These are phyloP conservation scores for Pristionchus japonicus DNA, from an alignment of 2,888 invertebrate genomes.

Conservation along the genomic window DNA sequence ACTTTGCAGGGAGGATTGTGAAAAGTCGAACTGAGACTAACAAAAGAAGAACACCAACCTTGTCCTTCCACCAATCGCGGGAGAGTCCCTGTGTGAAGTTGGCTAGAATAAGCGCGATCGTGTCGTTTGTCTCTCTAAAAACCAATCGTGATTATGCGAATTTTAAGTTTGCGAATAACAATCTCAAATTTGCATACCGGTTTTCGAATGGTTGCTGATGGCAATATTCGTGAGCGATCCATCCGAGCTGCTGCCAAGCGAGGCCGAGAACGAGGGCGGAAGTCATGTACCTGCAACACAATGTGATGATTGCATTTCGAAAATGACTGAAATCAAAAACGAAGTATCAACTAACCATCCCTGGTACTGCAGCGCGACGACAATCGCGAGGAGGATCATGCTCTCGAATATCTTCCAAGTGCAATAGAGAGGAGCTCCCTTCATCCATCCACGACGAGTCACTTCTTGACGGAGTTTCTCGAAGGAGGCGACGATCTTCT, in stretches of 20 bases:
- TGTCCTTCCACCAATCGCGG: conserved; percentile 75
- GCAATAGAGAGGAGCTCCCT: conserved; percentile 39
- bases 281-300: conserved; percentile 55
- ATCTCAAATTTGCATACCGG: conserved; percentile 34
- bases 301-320: no score
- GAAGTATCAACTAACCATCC: conserved; percentile 57
- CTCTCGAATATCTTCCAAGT: conserved; percentile 37
- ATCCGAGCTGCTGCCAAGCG: conserved; percentile 73
- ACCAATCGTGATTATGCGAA: not conserved
- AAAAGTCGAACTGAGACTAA: not conserved
- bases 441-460: conserved; percentile 20
- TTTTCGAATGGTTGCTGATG: conserved; percentile 72
- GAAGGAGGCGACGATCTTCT: conserved; percentile 69
- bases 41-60: conserved; percentile 49
- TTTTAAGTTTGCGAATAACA: not conserved
- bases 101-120: conserved; percentile 65
- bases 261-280: conserved; percentile 68
- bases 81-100: conserved; percentile 72
- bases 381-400: conserved; percentile 46
- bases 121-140: conserved; percentile 58
- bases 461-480: conserved; percentile 67
- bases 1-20: not conserved
- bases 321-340: no score
- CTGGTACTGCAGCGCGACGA: conserved; percentile 68
- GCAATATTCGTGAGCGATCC: conserved; percentile 71